phyloP scores from a whole-genome alignment of 2,113 vertebrate species.

The Protobothrops mucrosquamatus region DNA sequence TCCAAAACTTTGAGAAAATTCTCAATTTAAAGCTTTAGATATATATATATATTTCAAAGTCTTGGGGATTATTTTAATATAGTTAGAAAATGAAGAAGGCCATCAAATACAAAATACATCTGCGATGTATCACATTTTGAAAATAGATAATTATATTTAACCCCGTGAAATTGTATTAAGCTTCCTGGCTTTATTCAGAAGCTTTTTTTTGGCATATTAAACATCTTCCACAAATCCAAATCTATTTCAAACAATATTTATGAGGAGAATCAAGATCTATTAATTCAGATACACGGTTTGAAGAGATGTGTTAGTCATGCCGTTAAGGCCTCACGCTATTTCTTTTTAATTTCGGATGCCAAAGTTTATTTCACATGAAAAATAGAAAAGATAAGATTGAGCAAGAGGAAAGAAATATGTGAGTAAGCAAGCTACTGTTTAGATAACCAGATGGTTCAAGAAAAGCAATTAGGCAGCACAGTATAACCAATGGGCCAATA shows the following conservation, averaged over 20 bases:
- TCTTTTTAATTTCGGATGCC: neutral
- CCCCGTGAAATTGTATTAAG: neutral
- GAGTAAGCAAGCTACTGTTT: neutral
- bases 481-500: neutral
- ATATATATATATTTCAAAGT: neutral
- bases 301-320: neutral
- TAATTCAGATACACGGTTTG: neutral
- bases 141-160: neutral
- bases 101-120: neutral
- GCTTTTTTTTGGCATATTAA: neutral
- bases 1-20: neutral
- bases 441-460: neutral
- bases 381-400: neutral
- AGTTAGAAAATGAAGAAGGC: neutral
- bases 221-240: neutral
- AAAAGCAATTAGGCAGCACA: neutral
- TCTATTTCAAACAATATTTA: neutral
- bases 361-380: neutral
- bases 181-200: neutral
- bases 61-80: neutral
- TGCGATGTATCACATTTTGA: neutral
- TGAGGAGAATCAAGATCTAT: rapidly evolving
- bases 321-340: neutral
- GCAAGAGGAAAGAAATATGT: neutral
- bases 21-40: neutral